Conservation (phyloP, 1,140 invertebrate species). For the Camponotus pennsylvanicus region DNA sequence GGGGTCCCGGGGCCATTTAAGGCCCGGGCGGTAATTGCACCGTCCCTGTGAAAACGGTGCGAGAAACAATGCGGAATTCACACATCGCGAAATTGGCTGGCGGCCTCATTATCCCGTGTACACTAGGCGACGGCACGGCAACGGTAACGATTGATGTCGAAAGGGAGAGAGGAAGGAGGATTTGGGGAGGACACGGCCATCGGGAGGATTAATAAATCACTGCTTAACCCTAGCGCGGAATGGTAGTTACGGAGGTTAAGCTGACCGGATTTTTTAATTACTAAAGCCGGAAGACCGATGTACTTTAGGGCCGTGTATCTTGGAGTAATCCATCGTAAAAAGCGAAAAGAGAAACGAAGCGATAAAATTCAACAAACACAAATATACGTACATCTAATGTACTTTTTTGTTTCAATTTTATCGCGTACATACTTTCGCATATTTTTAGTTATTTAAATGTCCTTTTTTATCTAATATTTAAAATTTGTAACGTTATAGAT, state of each 20-base stretch:
- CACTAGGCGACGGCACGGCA: constrained; percentile 21
- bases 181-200: background rate
- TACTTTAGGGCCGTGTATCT: background rate
- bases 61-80: constrained; percentile 57
- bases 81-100: constrained; percentile 59
- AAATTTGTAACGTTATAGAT: background rate
- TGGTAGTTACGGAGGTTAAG: background rate
- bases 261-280: constrained; percentile 37
- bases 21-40: constrained; percentile 54
- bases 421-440: background rate
- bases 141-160: constrained; percentile 45
- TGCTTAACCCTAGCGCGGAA: constrained; percentile 24
- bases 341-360: background rate
- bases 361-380: background rate
- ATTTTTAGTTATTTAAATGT: background rate
- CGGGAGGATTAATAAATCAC: constrained; percentile 51
- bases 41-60: constrained; percentile 50
- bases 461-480: background rate
- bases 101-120: constrained; percentile 52
- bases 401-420: too few relatives aligned
- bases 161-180: background rate
- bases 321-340: background rate
- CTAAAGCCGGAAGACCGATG: background rate
- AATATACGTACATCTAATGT: background rate
- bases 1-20: constrained; percentile 36